Evolutionary conservation across 92 coral and sea anemone genomes (phyloP).

Genomic region (Actinernus sp.): DNA sequence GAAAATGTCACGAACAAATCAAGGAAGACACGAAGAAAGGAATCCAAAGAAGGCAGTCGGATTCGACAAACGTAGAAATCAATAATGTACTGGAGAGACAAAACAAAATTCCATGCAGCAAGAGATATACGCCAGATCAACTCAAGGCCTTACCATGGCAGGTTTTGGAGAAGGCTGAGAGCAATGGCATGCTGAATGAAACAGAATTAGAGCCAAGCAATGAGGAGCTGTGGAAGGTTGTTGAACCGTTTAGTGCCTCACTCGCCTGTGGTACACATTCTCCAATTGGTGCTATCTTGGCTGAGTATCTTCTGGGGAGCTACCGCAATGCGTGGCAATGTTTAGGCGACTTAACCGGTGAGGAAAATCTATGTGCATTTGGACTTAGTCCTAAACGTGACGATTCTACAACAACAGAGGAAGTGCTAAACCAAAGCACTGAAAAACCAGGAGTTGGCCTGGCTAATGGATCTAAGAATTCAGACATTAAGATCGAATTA

Average conservation of each 20-base stretch:
- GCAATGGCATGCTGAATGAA: background rate
- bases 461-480: background rate
- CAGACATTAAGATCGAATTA: background rate
- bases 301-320: background rate
- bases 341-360: too few species aligned
- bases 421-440: background rate
- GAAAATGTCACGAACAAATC: background rate
- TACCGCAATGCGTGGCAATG: background rate
- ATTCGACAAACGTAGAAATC: background rate
- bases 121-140: background rate
- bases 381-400: too few species aligned
- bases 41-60: background rate
- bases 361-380: too few species aligned
- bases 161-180: background rate
- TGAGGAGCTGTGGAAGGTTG: background rate
- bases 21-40: background rate
- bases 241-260: background rate
- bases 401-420: background rate
- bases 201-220: background rate
- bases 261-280: background rate
- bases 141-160: background rate
- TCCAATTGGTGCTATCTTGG: background rate
- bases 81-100: background rate
- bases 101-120: background rate
- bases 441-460: background rate